These are phyloP conservation scores for Amblyopsis rosae DNA, from an alignment of 2,113 vertebrate species.

Conservation along the genomic window DNA sequence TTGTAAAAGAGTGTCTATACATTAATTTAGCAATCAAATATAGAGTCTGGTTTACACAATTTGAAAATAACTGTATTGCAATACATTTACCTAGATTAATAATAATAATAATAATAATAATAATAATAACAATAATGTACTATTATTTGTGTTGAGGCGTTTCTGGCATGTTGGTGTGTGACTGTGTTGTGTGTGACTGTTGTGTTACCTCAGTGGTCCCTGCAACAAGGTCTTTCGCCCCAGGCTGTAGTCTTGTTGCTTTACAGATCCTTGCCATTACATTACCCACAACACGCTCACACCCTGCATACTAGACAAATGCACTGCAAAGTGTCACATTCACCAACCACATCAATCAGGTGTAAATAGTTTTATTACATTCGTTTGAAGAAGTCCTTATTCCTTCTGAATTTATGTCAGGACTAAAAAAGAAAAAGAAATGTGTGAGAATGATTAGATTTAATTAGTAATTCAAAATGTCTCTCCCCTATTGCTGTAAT, in stretches of 20 bases:
- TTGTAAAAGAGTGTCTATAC: background rate
- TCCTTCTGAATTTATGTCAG: background rate
- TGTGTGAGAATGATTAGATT: background rate
- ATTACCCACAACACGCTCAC: background rate
- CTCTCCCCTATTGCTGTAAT: no score
- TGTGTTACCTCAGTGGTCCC: slow-evolving; percentile 12
- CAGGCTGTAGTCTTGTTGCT: background rate
- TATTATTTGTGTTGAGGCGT: slow-evolving; percentile 5
- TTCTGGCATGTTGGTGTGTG: slow-evolving; percentile 12
- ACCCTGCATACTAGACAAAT: no score
- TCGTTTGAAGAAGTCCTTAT: background rate
- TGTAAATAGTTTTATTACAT: background rate
- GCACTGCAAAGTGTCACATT: no score
- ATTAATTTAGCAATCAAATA: slow-evolving; percentile 10
- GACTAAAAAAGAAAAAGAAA: background rate
- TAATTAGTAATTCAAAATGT: no score
- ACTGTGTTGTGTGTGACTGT: slow-evolving; percentile 9
- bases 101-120: no score
- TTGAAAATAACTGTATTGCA: background rate
- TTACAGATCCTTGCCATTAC: background rate
- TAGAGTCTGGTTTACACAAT: slow-evolving; percentile 51
- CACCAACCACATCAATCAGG: background rate
- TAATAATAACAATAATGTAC: no score
- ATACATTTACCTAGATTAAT: no score
- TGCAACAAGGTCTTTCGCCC: background rate